These are phyloP conservation scores for Anadara kagoshimensis DNA, from an alignment of 1,140 invertebrate genomes.

Conservation along the genomic window DNA sequence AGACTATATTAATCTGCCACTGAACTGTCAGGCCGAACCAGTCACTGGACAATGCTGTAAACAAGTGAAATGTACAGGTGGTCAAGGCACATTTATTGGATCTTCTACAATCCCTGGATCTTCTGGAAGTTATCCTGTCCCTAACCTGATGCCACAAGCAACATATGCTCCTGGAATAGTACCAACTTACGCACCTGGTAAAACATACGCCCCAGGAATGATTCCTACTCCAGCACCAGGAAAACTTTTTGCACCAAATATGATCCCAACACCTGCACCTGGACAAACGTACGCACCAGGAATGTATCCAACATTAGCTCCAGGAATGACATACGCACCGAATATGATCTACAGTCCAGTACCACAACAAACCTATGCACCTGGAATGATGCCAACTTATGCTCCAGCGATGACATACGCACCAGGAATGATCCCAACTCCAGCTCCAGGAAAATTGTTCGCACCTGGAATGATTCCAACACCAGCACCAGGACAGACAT, in stretches of 20 bases:
- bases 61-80: conserved; percentile 47
- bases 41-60: conserved; percentile 59
- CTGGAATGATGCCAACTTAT: background rate
- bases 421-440: background rate
- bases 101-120: conserved; percentile 47
- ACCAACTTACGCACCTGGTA: conserved; percentile 5
- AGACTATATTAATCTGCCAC: conserved; percentile 56
- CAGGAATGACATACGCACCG: background rate
- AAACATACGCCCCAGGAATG: conserved; percentile 6
- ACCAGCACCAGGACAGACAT: conserved; percentile 29
- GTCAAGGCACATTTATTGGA: conserved; percentile 46
- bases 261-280: background rate
- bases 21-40: conserved; percentile 47
- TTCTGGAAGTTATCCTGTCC: conserved; percentile 35
- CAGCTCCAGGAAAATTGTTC: background rate
- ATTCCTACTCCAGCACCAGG: background rate
- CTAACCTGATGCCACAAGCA: conserved; percentile 11
- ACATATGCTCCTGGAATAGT: conserved; percentile 15
- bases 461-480: background rate
- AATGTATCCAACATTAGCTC: conserved; percentile 1
- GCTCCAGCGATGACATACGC: too few species aligned
- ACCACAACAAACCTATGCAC: background rate
- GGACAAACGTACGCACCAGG: background rate
- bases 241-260: too few species aligned
- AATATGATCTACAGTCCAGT: background rate